Conservation (phyloP, 1,140 invertebrate genomes). For the Samia ricini region DNA sequence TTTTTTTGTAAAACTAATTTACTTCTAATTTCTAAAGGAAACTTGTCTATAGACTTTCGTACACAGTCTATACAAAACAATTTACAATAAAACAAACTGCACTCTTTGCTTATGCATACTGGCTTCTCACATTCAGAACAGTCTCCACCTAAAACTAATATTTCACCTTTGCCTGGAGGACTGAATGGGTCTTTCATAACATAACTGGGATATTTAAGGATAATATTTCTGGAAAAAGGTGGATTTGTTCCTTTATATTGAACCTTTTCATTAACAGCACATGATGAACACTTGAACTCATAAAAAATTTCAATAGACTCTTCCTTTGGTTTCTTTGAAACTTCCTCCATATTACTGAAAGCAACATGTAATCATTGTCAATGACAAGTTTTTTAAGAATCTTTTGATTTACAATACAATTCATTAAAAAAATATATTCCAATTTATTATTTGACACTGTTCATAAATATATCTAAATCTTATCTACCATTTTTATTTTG, state of each 20-base stretch:
- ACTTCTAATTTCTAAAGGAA: conserved; percentile 79
- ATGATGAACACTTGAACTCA: conserved; percentile 82
- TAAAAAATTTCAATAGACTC: conserved; percentile 42
- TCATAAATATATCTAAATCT: no score
- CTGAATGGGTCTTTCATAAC: conserved; percentile 91
- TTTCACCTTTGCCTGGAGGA: conserved; percentile 80
- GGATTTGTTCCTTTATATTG: conserved; percentile 86
- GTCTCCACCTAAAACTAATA: conserved; percentile 85
- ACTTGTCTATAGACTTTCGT: conserved; percentile 76
- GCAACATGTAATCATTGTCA: background rate
- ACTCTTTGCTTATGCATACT: conserved; percentile 85
- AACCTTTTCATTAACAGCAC: conserved; percentile 82
- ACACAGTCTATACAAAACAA: conserved; percentile 86
- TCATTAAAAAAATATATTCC: no score
- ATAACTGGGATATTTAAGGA: conserved; percentile 85
- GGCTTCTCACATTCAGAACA: conserved; percentile 83
- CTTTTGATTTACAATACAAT: no score
- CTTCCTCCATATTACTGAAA: background rate
- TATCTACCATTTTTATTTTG: no score
- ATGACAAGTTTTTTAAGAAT: background rate
- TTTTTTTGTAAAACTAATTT: conserved; percentile 31
- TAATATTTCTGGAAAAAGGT: conserved; percentile 81
- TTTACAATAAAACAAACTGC: conserved; percentile 88
- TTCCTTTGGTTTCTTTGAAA: conserved; percentile 10
- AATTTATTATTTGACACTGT: no score